phyloP scores from a whole-genome alignment of 23 tunicate species.

The Oikopleura vanhoeffeni region DNA sequence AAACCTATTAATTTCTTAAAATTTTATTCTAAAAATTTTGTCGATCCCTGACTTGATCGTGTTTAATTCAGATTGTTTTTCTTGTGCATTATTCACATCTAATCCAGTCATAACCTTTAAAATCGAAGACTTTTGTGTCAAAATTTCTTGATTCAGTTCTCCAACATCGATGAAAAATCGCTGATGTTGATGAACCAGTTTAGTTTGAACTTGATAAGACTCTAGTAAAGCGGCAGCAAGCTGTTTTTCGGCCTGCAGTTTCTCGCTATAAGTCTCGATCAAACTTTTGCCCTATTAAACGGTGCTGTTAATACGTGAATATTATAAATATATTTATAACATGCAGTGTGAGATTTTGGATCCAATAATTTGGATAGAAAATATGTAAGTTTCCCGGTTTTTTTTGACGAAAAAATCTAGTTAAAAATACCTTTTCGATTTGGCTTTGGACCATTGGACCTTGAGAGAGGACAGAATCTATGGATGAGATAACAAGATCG shows the following conservation, averaged over 20 bases:
- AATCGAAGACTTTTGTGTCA: background rate
- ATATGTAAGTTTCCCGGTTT: no score
- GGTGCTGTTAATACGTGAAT: no score
- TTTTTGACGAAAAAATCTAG: no score
- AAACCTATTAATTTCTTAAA: no score
- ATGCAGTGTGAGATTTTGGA: no score
- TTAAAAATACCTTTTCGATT: background rate
- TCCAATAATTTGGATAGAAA: no score
- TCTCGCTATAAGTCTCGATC: background rate
- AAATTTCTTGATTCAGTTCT: background rate
- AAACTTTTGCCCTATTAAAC: background rate
- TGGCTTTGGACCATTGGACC: background rate
- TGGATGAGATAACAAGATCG: no score
- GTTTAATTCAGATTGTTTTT: background rate
- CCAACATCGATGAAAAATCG: background rate
- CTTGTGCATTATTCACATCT: background rate
- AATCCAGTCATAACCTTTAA: background rate
- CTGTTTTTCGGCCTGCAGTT: background rate
- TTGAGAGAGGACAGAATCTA: background rate
- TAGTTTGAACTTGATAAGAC: background rate
- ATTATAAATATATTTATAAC: no score
- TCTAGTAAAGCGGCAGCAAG: background rate
- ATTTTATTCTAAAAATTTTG: no score
- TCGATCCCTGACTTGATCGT: no score
- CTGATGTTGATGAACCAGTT: background rate